phyloP scores from a whole-genome alignment of 2,113 vertebrate species.

The Electrona antarctica region DNA sequence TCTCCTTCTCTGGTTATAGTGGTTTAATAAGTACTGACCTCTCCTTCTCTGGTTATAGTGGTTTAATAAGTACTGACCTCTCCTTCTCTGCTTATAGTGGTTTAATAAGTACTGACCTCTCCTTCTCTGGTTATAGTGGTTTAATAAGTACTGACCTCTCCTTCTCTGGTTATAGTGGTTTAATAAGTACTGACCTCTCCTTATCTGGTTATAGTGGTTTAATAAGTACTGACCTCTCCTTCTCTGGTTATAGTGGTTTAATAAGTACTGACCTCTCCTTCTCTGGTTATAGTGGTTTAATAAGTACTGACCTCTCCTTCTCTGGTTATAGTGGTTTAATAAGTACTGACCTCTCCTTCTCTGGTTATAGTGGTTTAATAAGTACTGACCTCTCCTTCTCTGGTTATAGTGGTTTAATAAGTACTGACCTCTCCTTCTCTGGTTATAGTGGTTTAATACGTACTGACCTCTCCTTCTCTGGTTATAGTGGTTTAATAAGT shows the following conservation, averaged over 20 bases:
- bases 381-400: background rate
- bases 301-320: background rate
- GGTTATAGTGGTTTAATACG: conserved; percentile 6
- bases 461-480: background rate
- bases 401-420: conserved; percentile 3
- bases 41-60: background rate
- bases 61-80: background rate
- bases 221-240: background rate
- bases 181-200: background rate
- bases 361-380: conserved; percentile 1
- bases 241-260: conserved; percentile 1
- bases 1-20: background rate
- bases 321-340: conserved; percentile 1
- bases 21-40: background rate
- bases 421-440: background rate
- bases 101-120: background rate
- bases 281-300: background rate
- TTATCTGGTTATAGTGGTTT: background rate
- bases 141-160: background rate
- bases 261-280: background rate
- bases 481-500: conserved; percentile 3
- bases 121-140: background rate
- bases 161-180: background rate
- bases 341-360: background rate
- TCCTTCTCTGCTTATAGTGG: background rate